Evolutionary conservation across 2,113 vertebrate species (phyloP).

Genomic region (Tylochromis polylepis): DNA sequence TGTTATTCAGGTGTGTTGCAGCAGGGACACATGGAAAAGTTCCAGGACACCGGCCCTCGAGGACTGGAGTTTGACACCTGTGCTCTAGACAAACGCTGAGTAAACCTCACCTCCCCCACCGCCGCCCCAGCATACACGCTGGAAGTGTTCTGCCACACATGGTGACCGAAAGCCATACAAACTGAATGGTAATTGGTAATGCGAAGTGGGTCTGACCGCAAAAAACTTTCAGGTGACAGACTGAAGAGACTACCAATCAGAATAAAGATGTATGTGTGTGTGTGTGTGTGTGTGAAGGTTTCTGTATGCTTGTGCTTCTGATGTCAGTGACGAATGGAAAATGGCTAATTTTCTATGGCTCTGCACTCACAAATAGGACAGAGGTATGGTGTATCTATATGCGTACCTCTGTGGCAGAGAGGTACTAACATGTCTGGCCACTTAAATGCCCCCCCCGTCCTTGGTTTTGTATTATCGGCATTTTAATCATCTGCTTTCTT

Average conservation of each 20-base stretch:
- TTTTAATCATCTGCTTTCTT: background rate
- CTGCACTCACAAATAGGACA: background rate
- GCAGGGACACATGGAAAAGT: background rate
- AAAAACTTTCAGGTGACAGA: background rate
- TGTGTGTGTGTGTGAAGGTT: too few species aligned
- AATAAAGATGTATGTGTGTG: background rate
- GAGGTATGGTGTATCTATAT: background rate
- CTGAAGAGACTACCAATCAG: background rate
- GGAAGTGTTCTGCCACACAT: background rate
- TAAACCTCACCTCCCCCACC: background rate
- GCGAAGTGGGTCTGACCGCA: background rate
- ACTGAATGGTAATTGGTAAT: background rate
- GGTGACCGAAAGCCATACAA: background rate
- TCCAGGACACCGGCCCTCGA: background rate
- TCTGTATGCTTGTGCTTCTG: background rate
- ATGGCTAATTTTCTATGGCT: conserved; percentile 25
- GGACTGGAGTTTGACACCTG: background rate
- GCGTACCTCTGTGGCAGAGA: background rate
- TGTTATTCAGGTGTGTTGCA: background rate
- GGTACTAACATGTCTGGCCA: conserved; percentile 44
- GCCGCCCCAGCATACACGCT: background rate
- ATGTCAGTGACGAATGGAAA: conserved; percentile 53
- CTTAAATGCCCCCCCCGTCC: conserved; percentile 42
- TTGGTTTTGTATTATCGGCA: conserved; percentile 3
- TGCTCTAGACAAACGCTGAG: background rate